These are phyloP conservation scores for Eurytoma adleriae DNA, from an alignment of 2,888 invertebrate genomes.

Conservation along the genomic window DNA sequence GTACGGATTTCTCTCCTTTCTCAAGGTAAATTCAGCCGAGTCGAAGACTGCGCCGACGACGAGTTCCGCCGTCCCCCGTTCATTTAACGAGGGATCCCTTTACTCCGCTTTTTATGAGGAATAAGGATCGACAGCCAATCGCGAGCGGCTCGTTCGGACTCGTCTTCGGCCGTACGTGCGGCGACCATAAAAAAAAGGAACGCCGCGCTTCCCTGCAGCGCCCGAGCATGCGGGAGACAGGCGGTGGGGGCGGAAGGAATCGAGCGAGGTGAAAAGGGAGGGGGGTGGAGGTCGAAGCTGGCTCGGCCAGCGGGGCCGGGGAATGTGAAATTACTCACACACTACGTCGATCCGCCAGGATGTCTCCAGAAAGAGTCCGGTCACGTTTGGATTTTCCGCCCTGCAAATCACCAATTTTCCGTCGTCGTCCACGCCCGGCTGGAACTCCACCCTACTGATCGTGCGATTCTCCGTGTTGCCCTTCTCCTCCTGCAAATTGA, in stretches of 20 bases:
- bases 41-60: constrained; percentile 1
- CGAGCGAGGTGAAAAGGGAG: neutral
- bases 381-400: constrained; percentile 94
- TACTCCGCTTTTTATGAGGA: constrained; percentile 59
- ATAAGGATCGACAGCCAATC: constrained; percentile 61
- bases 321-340: constrained; percentile 82
- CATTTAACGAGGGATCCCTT: constrained; percentile 60
- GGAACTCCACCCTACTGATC: constrained; percentile 90
- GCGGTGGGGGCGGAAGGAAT: constrained; percentile 18
- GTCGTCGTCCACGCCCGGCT: constrained; percentile 92
- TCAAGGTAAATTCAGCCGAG: constrained; percentile 45
- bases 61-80: constrained; percentile 11
- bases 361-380: constrained; percentile 88
- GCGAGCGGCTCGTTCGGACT: constrained; percentile 53
- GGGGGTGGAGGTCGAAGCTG: neutral
- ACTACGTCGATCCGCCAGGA: constrained; percentile 93
- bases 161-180: constrained; percentile 51
- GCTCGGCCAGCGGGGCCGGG: constrained; percentile 13
- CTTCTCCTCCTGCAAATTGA: constrained; percentile 83
- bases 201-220: constrained; percentile 17
- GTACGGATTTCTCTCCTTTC: constrained; percentile 40
- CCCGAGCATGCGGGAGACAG: neutral
- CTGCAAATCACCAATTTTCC: constrained; percentile 92
- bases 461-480: constrained; percentile 85
- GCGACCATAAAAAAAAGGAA: constrained; percentile 50